Conservation (phyloP, 2,888 invertebrate species). For the Torymus aiolomorphi region DNA sequence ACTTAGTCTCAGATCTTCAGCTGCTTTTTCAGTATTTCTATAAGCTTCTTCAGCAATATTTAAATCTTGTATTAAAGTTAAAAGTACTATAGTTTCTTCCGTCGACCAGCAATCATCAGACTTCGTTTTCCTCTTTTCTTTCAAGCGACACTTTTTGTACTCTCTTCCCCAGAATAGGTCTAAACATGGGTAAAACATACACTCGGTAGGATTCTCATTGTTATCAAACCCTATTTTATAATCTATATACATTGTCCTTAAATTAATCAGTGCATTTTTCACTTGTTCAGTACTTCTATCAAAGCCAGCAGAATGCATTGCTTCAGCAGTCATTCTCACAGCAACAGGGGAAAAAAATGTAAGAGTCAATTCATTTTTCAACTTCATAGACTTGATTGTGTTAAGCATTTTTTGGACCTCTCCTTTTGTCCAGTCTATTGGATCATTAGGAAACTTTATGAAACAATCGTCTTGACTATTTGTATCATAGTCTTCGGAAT, state of each 20-base stretch:
- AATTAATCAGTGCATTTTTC: slow-evolving; percentile 57
- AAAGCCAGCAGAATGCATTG: slow-evolving; percentile 55
- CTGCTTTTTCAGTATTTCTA: slow-evolving; percentile 54
- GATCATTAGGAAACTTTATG: slow-evolving; percentile 54
- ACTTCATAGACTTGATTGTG: slow-evolving; percentile 58
- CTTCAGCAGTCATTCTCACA: slow-evolving; percentile 60
- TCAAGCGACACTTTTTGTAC: slow-evolving; percentile 57
- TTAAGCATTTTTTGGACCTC: slow-evolving; percentile 61
- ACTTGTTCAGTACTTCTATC: slow-evolving; percentile 61
- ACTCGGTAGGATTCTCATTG: slow-evolving; percentile 48
- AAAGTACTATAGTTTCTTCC: slow-evolving; percentile 61
- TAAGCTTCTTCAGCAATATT: slow-evolving; percentile 57
- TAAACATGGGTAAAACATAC: slow-evolving; percentile 59
- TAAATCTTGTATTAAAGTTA: slow-evolving; percentile 60
- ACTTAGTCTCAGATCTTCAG: slow-evolving; percentile 56
- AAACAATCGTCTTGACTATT: slow-evolving; percentile 50
- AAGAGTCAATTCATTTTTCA: slow-evolving; percentile 58
- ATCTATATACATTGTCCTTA: slow-evolving; percentile 61
- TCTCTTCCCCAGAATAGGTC: slow-evolving; percentile 61
- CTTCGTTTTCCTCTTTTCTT: slow-evolving; percentile 50
- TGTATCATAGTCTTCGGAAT: slow-evolving; percentile 50
- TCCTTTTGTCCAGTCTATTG: slow-evolving; percentile 57
- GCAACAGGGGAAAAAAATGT: slow-evolving; percentile 58
- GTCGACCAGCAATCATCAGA: slow-evolving; percentile 61
- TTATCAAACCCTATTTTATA: slow-evolving; percentile 57